phyloP scores from a whole-genome alignment of 1,140 invertebrate species.

The Solenopsis invicta region DNA sequence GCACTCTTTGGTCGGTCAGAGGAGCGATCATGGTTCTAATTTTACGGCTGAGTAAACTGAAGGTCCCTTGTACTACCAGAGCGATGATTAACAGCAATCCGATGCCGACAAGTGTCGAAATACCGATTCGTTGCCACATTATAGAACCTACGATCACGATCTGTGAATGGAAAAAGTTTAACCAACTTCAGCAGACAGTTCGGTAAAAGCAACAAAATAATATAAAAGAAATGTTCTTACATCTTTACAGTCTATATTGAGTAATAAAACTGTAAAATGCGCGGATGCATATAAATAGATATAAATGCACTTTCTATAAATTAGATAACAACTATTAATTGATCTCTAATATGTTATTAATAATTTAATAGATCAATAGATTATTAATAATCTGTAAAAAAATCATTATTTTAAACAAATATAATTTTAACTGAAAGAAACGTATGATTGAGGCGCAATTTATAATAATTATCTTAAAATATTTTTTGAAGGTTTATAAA shows the following conservation, averaged over 20 bases:
- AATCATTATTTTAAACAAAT: too few species aligned
- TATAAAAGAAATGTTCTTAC: too few species aligned
- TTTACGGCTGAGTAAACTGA: conserved; percentile 87
- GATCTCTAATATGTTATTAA: background rate
- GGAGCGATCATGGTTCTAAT: conserved; percentile 88
- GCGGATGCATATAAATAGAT: background rate
- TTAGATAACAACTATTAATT: background rate
- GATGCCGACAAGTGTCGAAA: conserved; percentile 91
- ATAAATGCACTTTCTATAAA: background rate
- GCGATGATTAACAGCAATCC: conserved; percentile 88
- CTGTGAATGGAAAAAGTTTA: conserved; percentile 74
- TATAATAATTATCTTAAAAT: background rate
- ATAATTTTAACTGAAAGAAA: too few species aligned
- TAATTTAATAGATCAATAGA: too few species aligned
- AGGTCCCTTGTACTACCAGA: conserved; percentile 90
- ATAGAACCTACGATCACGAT: conserved; percentile 87
- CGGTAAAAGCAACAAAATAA: background rate
- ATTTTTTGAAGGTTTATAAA: background rate
- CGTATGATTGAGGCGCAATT: too few species aligned
- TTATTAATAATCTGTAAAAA: conserved; percentile 5
- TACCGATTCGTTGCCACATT: conserved; percentile 90
- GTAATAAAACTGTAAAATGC: background rate
- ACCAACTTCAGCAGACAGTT: background rate
- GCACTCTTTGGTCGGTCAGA: conserved; percentile 91
- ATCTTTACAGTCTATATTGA: too few species aligned